phyloP scores from a whole-genome alignment of 2,888 invertebrate species.

The Podabrus alpinus region DNA sequence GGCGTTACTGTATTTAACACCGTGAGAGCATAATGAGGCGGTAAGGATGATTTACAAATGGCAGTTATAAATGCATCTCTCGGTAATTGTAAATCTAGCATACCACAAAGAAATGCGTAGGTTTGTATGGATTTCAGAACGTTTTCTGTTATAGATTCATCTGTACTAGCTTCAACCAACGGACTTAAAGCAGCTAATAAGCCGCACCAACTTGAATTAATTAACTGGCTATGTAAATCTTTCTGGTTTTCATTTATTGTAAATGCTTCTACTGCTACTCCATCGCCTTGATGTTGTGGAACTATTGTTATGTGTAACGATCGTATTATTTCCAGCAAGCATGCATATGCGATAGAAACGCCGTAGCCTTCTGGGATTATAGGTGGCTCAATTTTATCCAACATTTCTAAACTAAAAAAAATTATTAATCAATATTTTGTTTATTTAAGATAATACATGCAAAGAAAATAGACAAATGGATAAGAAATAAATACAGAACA shows the following conservation, averaged over 20 bases:
- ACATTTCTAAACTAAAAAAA: constrained; percentile 82
- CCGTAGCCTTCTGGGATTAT: constrained; percentile 96
- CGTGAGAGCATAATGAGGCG: constrained; percentile 91
- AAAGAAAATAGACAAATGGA: no score
- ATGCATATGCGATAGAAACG: constrained; percentile 92
- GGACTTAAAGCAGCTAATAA: constrained; percentile 89
- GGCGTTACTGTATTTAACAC: constrained; percentile 72
- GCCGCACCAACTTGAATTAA: constrained; percentile 95
- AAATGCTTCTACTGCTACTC: constrained; percentile 25
- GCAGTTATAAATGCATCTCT: constrained; percentile 94
- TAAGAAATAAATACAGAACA: no score
- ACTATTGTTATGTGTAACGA: constrained; percentile 78
- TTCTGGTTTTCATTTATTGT: constrained; percentile 36
- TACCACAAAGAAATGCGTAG: constrained; percentile 87
- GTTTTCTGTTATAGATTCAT: constrained; percentile 89
- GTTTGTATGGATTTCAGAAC: constrained; percentile 91
- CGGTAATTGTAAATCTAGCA: constrained; percentile 74
- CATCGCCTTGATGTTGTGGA: constrained; percentile 55
- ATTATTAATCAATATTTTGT: constrained; percentile 31
- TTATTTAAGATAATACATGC: not conserved
- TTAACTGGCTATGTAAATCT: constrained; percentile 71
- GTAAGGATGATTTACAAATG: constrained; percentile 94
- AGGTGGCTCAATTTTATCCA: constrained; percentile 94
- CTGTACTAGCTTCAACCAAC: constrained; percentile 92
- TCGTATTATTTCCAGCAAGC: constrained; percentile 88